phyloP scores from a whole-genome alignment of 2,113 vertebrate species.

The Crotophaga sulcirostris region DNA sequence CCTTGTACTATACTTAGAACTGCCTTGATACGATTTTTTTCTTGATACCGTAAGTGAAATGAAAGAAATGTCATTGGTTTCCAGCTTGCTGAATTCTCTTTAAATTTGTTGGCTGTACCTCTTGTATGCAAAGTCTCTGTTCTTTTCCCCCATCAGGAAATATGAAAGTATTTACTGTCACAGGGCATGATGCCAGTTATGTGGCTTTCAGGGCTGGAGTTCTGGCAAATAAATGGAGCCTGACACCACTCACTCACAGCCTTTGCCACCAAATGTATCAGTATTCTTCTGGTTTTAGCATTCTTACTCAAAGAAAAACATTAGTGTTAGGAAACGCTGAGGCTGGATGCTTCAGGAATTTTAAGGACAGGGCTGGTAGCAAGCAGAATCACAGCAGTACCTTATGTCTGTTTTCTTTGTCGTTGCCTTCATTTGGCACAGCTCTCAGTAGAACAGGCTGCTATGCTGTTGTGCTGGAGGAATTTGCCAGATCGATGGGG shows the following conservation, averaged over 20 bases:
- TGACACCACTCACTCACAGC: background rate
- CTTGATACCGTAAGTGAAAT: background rate
- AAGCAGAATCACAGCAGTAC: background rate
- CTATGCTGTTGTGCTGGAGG: background rate
- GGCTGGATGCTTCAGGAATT: background rate
- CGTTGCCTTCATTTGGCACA: background rate
- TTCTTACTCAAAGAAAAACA: background rate
- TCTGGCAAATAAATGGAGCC: background rate
- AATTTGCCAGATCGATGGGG: background rate
- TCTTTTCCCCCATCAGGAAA: background rate
- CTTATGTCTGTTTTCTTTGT: background rate
- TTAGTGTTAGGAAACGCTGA: background rate
- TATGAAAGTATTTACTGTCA: background rate
- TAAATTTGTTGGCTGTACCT: background rate
- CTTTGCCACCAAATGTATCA: background rate
- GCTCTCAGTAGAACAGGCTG: background rate
- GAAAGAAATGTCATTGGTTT: background rate
- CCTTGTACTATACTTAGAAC: slow-evolving; percentile 22
- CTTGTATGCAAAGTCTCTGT: background rate
- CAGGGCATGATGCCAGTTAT: background rate
- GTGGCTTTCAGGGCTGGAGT: background rate
- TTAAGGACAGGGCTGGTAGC: background rate
- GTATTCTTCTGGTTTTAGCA: background rate
- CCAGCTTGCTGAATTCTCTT: background rate
- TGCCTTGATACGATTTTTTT: background rate